Conservation (phyloP, 1,140 invertebrate species). For the Triops cancriformis region DNA sequence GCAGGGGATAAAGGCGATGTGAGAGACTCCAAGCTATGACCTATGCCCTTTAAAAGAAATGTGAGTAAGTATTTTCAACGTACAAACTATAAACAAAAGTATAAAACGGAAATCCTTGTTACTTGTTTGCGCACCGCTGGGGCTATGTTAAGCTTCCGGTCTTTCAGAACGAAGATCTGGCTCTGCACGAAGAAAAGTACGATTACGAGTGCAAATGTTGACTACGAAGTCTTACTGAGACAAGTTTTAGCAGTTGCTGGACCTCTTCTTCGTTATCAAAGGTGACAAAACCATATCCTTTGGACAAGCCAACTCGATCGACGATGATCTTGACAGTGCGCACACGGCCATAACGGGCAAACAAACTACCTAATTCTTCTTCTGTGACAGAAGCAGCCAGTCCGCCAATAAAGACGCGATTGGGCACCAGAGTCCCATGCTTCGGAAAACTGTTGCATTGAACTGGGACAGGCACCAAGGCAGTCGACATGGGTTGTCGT, state of each 20-base stretch:
- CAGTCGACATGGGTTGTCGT: neutral
- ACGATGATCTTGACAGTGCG: conserved; percentile 90
- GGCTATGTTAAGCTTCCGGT: conserved; percentile 80
- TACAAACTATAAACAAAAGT: too few relatives aligned
- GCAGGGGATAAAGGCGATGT: neutral
- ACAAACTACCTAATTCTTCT: conserved; percentile 68
- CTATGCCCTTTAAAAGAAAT: neutral
- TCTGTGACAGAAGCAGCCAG: conserved; percentile 78
- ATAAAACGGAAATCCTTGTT: neutral
- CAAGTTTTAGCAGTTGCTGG: conserved; percentile 48
- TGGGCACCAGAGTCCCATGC: conserved; percentile 62
- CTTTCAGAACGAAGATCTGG: conserved; percentile 64
- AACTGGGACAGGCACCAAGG: conserved; percentile 31
- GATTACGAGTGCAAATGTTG: neutral
- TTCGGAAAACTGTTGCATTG: conserved; percentile 39
- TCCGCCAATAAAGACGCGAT: conserved; percentile 90
- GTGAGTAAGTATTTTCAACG: too few relatives aligned
- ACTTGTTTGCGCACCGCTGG: conserved; percentile 77
- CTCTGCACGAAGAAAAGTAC: conserved; percentile 43
- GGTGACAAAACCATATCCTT: conserved; percentile 92
- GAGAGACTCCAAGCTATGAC: neutral
- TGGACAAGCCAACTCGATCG: conserved; percentile 85
- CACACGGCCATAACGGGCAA: conserved; percentile 79
- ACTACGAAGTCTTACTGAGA: conserved; percentile 31
- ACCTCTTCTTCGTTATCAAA: conserved; percentile 88